Evolutionary conservation across 2,888 invertebrate genomes (phyloP).

Genomic region (Acrobeloides nanus): DNA sequence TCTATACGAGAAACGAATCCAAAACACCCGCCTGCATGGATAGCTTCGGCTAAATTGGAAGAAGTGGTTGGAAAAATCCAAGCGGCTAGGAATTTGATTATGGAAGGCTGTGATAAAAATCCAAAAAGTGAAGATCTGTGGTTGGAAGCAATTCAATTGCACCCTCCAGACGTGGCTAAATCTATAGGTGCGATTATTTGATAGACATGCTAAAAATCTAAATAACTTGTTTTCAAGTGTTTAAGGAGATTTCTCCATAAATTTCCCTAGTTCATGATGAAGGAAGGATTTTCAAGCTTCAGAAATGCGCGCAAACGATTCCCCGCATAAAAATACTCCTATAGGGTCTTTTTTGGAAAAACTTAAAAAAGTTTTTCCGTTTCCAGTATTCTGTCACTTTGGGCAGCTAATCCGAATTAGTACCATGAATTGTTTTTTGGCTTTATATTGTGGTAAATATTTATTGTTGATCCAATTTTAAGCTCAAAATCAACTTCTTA

Average conservation of each 20-base stretch:
- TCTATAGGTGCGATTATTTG: conserved; percentile 17
- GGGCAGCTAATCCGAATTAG: too few species aligned
- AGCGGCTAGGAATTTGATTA: conserved; percentile 71
- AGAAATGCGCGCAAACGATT: too few species aligned
- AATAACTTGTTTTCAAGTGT: conserved; percentile 1
- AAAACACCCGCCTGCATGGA: conserved; percentile 98
- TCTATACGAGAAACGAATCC: conserved; percentile 94
- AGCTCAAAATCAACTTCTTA: neutral
- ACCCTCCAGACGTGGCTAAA: conserved; percentile 44
- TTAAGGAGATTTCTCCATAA: neutral
- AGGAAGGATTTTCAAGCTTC: too few species aligned
- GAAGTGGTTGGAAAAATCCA: conserved; percentile 65
- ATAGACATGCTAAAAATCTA: neutral
- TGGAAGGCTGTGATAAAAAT: conserved; percentile 92
- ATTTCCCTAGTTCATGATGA: conserved; percentile 1
- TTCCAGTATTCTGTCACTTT: too few species aligned
- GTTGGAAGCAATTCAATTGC: conserved; percentile 89
- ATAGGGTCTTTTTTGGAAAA: too few species aligned
- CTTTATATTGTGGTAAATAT: neutral
- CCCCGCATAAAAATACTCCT: too few species aligned
- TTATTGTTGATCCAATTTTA: neutral
- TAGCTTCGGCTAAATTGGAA: conserved; percentile 92
- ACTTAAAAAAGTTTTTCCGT: too few species aligned
- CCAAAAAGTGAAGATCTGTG: conserved; percentile 93
- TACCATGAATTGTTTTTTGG: neutral